A percentile compares a stretch with the other conserved stretches of the same genome.
phyloP scores from a whole-genome alignment of 2,113 vertebrate genomes.

The Pelusios castaneus region DNA sequence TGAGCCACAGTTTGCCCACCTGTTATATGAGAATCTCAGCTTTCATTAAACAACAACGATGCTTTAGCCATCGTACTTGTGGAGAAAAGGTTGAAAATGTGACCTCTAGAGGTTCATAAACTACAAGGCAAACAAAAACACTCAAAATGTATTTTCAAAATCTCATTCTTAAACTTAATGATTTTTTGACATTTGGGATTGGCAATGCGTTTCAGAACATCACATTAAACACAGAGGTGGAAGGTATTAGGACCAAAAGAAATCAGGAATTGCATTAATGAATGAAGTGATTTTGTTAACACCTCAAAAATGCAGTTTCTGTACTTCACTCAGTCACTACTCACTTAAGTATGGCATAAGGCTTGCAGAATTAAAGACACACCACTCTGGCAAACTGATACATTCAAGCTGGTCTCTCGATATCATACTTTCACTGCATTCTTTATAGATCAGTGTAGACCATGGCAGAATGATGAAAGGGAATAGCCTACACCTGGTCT shows the following conservation, averaged over 20 bases:
- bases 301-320: neutral
- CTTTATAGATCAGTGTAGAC: too few species aligned
- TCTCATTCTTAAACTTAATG: neutral
- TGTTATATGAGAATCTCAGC: neutral
- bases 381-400: too few species aligned
- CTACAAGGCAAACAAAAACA: neutral
- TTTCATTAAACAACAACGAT: neutral
- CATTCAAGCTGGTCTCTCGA: too few species aligned
- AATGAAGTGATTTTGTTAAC: neutral
- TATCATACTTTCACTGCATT: too few species aligned
- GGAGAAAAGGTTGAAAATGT: neutral
- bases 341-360: neutral
- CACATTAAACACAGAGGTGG: neutral
- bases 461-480: too few species aligned
- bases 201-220: neutral
- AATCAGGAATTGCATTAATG: neutral
- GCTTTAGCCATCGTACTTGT: neutral
- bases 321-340: neutral
- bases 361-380: neutral
- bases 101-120: neutral
- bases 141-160: neutral
- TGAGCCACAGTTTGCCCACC: too few species aligned
- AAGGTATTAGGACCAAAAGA: neutral
- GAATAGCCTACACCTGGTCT: too few species aligned
- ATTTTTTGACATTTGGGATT: neutral